A percentile compares a stretch with the other conserved stretches of the same genome.
Conservation (phyloP, 2,888 invertebrate genomes). For the Eristalis pertinax region DNA sequence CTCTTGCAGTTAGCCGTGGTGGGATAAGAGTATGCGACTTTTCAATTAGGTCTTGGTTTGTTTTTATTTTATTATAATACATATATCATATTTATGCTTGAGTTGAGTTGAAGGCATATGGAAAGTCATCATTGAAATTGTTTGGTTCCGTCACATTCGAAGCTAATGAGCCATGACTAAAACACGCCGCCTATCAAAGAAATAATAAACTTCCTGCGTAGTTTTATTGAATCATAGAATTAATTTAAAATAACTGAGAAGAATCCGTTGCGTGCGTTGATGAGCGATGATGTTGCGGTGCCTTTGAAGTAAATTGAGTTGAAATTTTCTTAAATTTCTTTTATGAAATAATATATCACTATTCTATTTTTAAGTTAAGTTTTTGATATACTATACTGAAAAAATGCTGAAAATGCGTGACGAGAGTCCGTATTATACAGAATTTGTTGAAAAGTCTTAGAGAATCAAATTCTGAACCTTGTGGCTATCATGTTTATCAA, state of each 20-base stretch:
- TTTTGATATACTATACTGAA: no score
- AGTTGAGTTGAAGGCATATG: neutral
- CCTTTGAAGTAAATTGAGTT: conserved; percentile 4
- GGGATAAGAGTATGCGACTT: neutral
- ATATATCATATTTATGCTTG: neutral
- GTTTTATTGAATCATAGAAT: conserved; percentile 15
- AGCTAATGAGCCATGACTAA: conserved; percentile 34
- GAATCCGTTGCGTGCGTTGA: neutral
- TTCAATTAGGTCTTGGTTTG: conserved; percentile 34
- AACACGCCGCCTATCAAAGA: conserved; percentile 8
- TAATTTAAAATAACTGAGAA: neutral
- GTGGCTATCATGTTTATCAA: no score
- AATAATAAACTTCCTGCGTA: conserved; percentile 24
- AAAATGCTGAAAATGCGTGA: no score
- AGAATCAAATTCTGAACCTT: no score
- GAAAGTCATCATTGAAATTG: neutral
- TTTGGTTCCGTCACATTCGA: conserved; percentile 31
- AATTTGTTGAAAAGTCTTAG: no score
- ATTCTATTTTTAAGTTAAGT: no score
- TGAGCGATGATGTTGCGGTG: neutral
- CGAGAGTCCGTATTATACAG: no score
- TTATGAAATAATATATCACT: neutral
- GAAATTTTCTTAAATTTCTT: neutral
- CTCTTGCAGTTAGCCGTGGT: conserved; percentile 19
- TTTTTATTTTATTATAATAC: neutral